A percentile compares a stretch with the other conserved stretches of the same genome.
Evolutionary conservation across 2,113 vertebrate genomes (phyloP).

Genomic region (Mirza zaza): DNA sequence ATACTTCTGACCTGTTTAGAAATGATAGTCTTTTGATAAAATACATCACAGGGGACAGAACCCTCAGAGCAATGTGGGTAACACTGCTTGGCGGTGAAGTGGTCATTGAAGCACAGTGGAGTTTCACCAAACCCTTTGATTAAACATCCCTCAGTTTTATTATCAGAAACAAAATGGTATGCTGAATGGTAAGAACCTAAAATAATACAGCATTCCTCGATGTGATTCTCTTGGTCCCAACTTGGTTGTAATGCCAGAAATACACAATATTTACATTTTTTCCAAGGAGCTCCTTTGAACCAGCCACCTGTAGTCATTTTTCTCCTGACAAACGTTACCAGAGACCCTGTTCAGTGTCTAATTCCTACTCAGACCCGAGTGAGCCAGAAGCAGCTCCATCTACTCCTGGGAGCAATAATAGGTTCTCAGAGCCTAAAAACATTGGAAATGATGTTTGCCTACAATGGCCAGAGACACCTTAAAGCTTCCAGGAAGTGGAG

Average conservation of each 20-base stretch:
- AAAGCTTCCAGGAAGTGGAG: neutral
- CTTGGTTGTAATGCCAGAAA: neutral
- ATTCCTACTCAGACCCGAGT: neutral
- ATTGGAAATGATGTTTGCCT: neutral
- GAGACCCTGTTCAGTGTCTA: neutral
- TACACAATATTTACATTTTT: neutral
- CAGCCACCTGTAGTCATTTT: neutral
- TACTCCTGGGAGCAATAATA: neutral
- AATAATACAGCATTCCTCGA: neutral
- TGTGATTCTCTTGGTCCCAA: neutral
- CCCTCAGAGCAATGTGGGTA: neutral
- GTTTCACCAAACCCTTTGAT: neutral
- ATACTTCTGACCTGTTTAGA: neutral
- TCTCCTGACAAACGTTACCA: neutral
- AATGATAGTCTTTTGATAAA: neutral
- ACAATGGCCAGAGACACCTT: neutral
- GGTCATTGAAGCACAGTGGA: neutral
- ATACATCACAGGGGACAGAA: neutral
- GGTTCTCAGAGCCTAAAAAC: neutral
- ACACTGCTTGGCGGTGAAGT: neutral
- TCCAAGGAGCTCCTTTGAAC: neutral
- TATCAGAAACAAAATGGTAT: constrained; percentile 17
- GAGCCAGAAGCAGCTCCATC: neutral
- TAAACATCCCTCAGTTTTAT: neutral
- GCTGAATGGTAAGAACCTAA: neutral